phyloP scores from a whole-genome alignment of 2,888 invertebrate genomes.

The Drosophila lacicola region DNA sequence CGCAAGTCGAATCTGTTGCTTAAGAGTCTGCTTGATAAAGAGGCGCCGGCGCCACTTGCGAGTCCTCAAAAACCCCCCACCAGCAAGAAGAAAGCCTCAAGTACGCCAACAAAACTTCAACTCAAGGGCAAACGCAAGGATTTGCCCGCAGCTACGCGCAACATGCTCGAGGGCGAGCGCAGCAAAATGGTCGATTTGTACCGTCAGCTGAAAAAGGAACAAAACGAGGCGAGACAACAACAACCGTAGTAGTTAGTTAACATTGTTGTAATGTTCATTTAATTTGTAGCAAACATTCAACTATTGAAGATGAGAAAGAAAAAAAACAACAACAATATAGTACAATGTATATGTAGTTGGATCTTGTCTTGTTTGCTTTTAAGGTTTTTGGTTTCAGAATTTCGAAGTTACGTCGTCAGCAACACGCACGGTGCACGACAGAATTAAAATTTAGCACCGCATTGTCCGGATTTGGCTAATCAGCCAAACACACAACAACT shows the following conservation, averaged over 20 bases:
- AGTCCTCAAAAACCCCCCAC: neutral
- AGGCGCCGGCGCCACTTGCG: neutral
- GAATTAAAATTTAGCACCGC: conserved; percentile 52
- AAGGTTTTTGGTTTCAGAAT: conserved; percentile 37
- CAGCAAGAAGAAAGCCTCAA: conserved; percentile 6
- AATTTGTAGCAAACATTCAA: conserved; percentile 33
- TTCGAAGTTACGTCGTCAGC: conserved; percentile 26
- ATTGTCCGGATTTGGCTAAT: conserved; percentile 13
- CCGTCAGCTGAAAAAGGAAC: conserved; percentile 86
- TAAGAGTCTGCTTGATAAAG: conserved; percentile 85
- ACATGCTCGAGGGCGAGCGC: conserved; percentile 87
- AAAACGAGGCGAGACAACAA: conserved; percentile 27
- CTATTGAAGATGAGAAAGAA: conserved; percentile 20
- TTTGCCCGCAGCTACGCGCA: conserved; percentile 87
- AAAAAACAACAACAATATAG: conserved; percentile 16
- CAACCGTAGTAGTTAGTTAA: conserved; percentile 12
- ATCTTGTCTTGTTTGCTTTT: conserved; percentile 20
- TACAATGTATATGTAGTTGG: conserved; percentile 35
- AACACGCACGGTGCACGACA: conserved; percentile 30
- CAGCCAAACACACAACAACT: conserved; percentile 35
- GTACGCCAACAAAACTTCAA: conserved; percentile 73
- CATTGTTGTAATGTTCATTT: conserved; percentile 48
- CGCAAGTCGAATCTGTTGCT: conserved; percentile 85
- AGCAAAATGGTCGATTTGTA: conserved; percentile 87
- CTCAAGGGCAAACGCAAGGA: conserved; percentile 88